Evolutionary conservation across 2,113 vertebrate species (phyloP).

Genomic region (Himantopus leucocephalus): DNA sequence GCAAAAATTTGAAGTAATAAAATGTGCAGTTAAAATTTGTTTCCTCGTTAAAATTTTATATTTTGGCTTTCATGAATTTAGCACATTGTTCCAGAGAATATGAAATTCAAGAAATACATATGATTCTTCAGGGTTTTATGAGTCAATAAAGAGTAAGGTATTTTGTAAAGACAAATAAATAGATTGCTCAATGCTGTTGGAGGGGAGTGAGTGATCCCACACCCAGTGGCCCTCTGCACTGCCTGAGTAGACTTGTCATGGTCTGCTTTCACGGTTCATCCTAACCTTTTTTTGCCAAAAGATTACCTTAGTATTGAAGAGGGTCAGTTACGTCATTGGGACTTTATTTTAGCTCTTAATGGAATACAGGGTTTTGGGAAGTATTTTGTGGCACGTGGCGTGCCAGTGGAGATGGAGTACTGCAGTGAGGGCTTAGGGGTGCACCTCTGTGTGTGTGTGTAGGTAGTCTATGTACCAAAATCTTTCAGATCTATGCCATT

Average conservation of each 20-base stretch:
- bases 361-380: not conserved
- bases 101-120: not conserved
- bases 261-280: not conserved
- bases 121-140: not conserved
- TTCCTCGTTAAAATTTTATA: not conserved
- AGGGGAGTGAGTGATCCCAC: not conserved
- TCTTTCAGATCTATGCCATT: not conserved
- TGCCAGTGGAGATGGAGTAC: not conserved
- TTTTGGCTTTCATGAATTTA: not conserved
- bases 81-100: not conserved
- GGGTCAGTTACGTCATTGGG: not conserved
- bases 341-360: not conserved
- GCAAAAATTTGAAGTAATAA: not conserved
- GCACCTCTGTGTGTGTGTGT: not conserved
- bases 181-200: not conserved
- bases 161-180: not conserved
- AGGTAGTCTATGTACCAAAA: not conserved
- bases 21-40: not conserved
- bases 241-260: not conserved
- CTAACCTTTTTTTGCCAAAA: not conserved
- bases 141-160: not conserved
- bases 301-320: not conserved
- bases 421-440: not conserved
- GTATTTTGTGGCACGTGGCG: not conserved
- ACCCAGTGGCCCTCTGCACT: not conserved